These are phyloP conservation scores for Percopsis transmontana DNA, from an alignment of 2,113 vertebrate genomes.

Conservation along the genomic window DNA sequence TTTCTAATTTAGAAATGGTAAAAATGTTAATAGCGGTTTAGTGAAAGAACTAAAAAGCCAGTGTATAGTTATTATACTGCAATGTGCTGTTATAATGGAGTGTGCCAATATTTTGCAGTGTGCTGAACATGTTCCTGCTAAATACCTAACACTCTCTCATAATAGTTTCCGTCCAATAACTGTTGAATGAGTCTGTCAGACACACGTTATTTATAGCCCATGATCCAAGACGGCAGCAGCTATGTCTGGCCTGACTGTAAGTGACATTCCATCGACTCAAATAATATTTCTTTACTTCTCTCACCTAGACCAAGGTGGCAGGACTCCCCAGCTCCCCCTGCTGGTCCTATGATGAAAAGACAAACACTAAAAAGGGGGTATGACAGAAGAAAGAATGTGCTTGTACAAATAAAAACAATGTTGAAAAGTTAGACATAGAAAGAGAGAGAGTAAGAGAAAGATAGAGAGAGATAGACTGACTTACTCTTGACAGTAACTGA, in stretches of 20 bases:
- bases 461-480: slow-evolving; percentile 47
- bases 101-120: no score
- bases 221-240: slow-evolving; percentile 34
- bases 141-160: slow-evolving; percentile 23
- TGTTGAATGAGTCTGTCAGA: slow-evolving; percentile 44
- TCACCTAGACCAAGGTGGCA: slow-evolving; percentile 75
- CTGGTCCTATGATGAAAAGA: slow-evolving; percentile 76
- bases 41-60: no score
- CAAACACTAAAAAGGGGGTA: neutral
- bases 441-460: neutral
- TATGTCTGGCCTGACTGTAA: slow-evolving; percentile 19
- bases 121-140: no score
- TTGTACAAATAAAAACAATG: no score
- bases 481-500: slow-evolving; percentile 88
- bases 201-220: slow-evolving; percentile 49
- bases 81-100: no score
- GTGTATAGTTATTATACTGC: no score
- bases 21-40: no score
- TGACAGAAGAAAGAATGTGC: neutral
- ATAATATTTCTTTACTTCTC: neutral
- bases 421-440: neutral
- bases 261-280: neutral
- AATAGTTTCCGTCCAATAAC: slow-evolving; percentile 49
- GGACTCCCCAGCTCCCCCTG: slow-evolving; percentile 77
- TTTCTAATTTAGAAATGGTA: no score